Evolutionary conservation across 2,888 invertebrate species (phyloP).

Genomic region (Eupithecia abbreviata): DNA sequence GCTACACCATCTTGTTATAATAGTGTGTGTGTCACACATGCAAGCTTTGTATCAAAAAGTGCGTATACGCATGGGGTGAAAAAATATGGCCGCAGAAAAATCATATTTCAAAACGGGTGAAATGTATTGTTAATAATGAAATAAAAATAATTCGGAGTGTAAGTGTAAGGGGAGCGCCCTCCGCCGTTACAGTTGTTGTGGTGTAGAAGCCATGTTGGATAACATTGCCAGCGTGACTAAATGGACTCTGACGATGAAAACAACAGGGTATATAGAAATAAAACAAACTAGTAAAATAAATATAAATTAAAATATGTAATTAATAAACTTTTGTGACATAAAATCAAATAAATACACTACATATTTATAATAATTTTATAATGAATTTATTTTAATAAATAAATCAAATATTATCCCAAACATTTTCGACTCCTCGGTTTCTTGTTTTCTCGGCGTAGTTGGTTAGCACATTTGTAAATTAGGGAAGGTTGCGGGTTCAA

Average conservation of each 20-base stretch:
- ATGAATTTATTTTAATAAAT: too few relatives aligned
- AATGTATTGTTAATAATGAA: constrained; percentile 82
- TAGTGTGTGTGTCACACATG: constrained; percentile 34
- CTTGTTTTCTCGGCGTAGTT: too few relatives aligned
- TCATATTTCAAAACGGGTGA: constrained; percentile 82
- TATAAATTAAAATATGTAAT: not conserved
- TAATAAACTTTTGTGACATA: too few relatives aligned
- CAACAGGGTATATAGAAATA: not conserved
- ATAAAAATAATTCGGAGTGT: constrained; percentile 71
- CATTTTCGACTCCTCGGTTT: too few relatives aligned
- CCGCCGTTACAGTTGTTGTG: constrained; percentile 40
- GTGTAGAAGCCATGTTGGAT: constrained; percentile 70
- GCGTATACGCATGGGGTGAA: constrained; percentile 57
- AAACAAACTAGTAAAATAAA: not conserved
- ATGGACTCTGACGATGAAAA: constrained; percentile 20
- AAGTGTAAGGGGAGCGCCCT: constrained; percentile 62
- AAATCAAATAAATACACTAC: too few relatives aligned
- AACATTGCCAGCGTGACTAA: constrained; percentile 77
- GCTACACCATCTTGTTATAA: constrained; percentile 10
- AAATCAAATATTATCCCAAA: too few relatives aligned
- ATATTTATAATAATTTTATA: too few relatives aligned
- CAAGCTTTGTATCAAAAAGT: constrained; percentile 30
- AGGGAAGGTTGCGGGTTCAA: too few relatives aligned
- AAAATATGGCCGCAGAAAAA: constrained; percentile 80
- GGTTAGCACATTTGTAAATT: too few relatives aligned